A percentile compares a stretch with the other conserved stretches of the same genome.
Evolutionary conservation across 2,797 vertebrate species (phyloP).

Genomic region (Artibeus jamaicensis): DNA sequence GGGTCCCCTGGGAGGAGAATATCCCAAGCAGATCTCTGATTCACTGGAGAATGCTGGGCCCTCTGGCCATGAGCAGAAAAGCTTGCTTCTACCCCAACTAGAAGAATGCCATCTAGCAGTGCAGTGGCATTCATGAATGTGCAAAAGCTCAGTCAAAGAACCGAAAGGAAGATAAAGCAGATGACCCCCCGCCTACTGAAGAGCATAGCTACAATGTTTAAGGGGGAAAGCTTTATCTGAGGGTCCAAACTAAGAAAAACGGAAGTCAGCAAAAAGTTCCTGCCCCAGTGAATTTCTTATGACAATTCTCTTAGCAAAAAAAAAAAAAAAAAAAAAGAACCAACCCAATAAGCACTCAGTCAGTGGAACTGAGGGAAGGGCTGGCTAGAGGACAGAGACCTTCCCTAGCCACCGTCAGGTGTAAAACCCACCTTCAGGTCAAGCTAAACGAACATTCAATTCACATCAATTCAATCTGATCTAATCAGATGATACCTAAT

Average conservation of each 20-base stretch:
- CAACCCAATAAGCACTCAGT: background rate
- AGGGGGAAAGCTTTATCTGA: background rate
- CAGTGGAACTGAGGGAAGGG: background rate
- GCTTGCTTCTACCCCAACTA: background rate
- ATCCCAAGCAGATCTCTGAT: background rate
- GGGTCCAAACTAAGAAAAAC: background rate
- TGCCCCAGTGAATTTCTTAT: background rate
- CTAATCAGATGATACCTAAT: background rate
- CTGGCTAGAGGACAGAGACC: background rate
- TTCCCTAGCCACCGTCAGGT: background rate
- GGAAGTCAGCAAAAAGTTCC: background rate
- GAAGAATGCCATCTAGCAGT: background rate
- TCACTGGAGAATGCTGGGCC: background rate
- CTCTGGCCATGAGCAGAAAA: background rate
- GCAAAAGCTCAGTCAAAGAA: background rate
- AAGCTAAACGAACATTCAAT: background rate
- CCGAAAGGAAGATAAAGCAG: background rate
- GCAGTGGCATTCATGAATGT: background rate
- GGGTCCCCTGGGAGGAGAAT: background rate
- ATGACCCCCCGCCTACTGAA: background rate
- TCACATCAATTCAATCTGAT: background rate
- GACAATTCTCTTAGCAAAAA: background rate
- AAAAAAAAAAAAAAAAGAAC: too few relatives aligned
- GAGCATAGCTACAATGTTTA: background rate
- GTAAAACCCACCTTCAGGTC: background rate